Evolutionary conservation across 2,888 invertebrate genomes (phyloP).

Genomic region (Chalcosyrphus nemorum): DNA sequence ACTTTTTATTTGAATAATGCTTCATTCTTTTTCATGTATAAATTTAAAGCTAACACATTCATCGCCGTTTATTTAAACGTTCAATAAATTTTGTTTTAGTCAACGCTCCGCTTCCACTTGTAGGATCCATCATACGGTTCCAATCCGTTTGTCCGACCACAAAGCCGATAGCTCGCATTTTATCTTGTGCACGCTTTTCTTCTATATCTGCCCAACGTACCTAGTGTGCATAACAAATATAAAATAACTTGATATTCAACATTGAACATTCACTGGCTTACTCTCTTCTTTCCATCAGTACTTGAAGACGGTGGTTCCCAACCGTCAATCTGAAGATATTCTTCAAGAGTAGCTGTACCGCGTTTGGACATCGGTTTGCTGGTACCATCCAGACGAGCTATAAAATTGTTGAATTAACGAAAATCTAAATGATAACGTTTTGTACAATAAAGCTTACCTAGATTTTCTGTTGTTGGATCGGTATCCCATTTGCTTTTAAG

Average conservation of each 20-base stretch:
- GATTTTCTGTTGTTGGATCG: conserved; percentile 90
- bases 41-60: conserved; percentile 5
- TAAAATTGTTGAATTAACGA: conserved; percentile 77
- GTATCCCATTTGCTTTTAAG: conserved; percentile 92
- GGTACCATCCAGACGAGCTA: conserved; percentile 96
- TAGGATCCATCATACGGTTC: conserved; percentile 96
- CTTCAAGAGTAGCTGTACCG: conserved; percentile 89
- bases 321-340: conserved; percentile 92
- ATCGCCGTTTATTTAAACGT: conserved; percentile 82
- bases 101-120: conserved; percentile 93
- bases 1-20: neutral
- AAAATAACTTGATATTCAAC: neutral
- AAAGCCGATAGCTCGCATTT: conserved; percentile 97
- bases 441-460: conserved; percentile 88
- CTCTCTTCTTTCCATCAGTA: conserved; percentile 93
- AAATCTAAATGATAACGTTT: neutral
- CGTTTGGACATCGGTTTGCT: conserved; percentile 86
- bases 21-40: neutral
- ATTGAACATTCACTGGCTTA: conserved; percentile 83
- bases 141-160: conserved; percentile 98
- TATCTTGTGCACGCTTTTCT: conserved; percentile 94
- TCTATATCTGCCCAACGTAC: conserved; percentile 99
- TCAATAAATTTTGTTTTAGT: conserved; percentile 97
- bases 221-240: conserved; percentile 82
- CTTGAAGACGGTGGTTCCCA: conserved; percentile 85